Base-by-base conservation (phyloP, 1,140 invertebrate genomes). In the Anastatus disparis region DNA sequence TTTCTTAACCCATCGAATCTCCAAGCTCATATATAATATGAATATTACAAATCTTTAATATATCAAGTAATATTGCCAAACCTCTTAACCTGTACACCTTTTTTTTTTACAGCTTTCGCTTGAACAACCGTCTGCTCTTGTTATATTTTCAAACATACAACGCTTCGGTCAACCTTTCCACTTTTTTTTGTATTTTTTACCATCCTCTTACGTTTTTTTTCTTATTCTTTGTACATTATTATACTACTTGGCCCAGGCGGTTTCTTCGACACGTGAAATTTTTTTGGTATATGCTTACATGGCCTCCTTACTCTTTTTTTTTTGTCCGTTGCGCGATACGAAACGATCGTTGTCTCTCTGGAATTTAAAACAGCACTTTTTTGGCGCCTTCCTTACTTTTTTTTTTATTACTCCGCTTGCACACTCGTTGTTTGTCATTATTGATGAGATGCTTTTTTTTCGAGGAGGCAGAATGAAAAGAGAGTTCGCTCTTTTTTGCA, bases 321-420 rank as follows among this genome's bases (percentile, higher is more conserved):
- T 44, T 44, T 10, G 9, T 13, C 50, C 52, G 13, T 20, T 31
- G 29, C 46, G 66, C 66, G 66, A n/a, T n/a, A n/a, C 66, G 44
- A 69, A 69, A 61, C 15, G 44, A 69, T 69, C 56, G 29, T 42
- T 42, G 66, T 61, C 66, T n/a, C n/a, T 69, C 31, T 61, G 56
- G 66, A 69, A 69, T 69, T 69, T 69, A 59, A 61, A 69, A 69
- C 31, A 42, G 42, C 50, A 48, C 52, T 22, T 66, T 44, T 66
- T 56, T 40, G 24, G 24, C 63, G 35, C 50, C 17, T 29, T 67
- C 46, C 44, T 53, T 55, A n/a, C n/a, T n/a, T n/a, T n/a, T n/a
- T n/a, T n/a, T n/a, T n/a, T n/a, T n/a, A n/a, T n/a, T n/a, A n/a
- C n/a, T n/a, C n/a, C 26, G 6, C 48, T 40, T 9, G 20, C 40